A percentile compares a stretch with the other conserved stretches of the same genome.
These are phyloP conservation scores for Microplitis deprimator DNA, from an alignment of 2,888 invertebrate genomes.

Conservation along the genomic window DNA sequence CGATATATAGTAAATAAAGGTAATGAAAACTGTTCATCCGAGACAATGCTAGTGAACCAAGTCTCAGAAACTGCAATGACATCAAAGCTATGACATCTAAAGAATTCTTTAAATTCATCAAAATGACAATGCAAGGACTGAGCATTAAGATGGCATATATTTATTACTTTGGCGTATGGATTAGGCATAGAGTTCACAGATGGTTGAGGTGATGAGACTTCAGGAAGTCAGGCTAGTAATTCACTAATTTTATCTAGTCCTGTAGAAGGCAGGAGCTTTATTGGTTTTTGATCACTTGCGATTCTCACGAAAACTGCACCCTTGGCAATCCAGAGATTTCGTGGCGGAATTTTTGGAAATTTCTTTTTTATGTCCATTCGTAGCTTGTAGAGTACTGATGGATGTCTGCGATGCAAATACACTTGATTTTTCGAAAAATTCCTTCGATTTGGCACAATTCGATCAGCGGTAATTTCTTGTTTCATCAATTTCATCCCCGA, in stretches of 20 bases:
- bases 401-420: too few relatives aligned
- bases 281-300: too few relatives aligned
- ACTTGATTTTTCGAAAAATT: too few relatives aligned
- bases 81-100: neutral
- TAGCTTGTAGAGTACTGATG: too few relatives aligned
- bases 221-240: neutral
- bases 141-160: neutral
- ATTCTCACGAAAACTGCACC: too few relatives aligned
- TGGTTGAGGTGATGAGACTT: too few relatives aligned
- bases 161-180: neutral
- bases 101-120: neutral
- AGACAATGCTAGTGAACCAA: neutral
- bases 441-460: too few relatives aligned
- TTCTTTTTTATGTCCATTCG: too few relatives aligned
- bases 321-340: too few relatives aligned
- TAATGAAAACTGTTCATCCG: neutral
- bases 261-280: neutral
- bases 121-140: neutral
- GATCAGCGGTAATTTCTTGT: too few relatives aligned
- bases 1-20: too few relatives aligned
- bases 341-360: neutral
- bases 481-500: too few relatives aligned
- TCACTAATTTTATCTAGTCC: neutral
- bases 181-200: neutral
- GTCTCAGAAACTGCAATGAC: constrained; percentile 10